phyloP scores from a whole-genome alignment of 1,140 invertebrate species.

The Hormaphis cornu region DNA sequence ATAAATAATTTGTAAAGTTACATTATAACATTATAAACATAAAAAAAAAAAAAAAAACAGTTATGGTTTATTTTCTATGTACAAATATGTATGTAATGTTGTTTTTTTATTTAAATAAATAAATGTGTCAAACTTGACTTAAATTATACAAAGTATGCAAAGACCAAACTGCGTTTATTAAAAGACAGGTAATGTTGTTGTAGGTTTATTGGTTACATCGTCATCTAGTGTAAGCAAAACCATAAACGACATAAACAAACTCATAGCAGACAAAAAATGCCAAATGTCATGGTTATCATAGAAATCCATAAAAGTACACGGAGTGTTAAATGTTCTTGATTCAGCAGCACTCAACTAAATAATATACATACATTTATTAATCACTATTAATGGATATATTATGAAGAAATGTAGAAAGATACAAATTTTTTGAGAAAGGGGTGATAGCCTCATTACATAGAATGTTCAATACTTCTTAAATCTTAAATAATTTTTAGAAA shows the following conservation, averaged over 20 bases:
- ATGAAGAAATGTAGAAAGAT: background rate
- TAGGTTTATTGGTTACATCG: slow-evolving; percentile 54
- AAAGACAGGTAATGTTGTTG: slow-evolving; percentile 67
- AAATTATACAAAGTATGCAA: too few species aligned
- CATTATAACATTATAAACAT: too few species aligned
- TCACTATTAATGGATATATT: background rate
- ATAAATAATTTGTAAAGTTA: too few species aligned
- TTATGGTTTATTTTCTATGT: too few species aligned
- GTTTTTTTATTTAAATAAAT: too few species aligned
- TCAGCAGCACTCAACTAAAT: slow-evolving; percentile 63
- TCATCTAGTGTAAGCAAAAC: slow-evolving; percentile 72
- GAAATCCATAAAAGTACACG: slow-evolving; percentile 65
- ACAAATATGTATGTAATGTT: too few species aligned
- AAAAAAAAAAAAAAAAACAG: too few species aligned
- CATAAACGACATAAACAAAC: slow-evolving; percentile 83
- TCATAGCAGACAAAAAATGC: slow-evolving; percentile 77
- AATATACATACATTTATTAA: background rate
- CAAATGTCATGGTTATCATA: slow-evolving; percentile 84
- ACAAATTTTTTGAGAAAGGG: too few species aligned
- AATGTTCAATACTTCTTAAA: too few species aligned
- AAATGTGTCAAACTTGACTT: too few species aligned
- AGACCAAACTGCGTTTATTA: slow-evolving; percentile 42
- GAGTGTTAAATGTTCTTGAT: slow-evolving; percentile 63
- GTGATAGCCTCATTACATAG: too few species aligned
- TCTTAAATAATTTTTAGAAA: too few species aligned